Percentiles rank a stretch among this genome's conserved stretches.
Evolutionary conservation across 2,888 invertebrate species (phyloP).

Genomic region (Lepidochrysops patricia): DNA sequence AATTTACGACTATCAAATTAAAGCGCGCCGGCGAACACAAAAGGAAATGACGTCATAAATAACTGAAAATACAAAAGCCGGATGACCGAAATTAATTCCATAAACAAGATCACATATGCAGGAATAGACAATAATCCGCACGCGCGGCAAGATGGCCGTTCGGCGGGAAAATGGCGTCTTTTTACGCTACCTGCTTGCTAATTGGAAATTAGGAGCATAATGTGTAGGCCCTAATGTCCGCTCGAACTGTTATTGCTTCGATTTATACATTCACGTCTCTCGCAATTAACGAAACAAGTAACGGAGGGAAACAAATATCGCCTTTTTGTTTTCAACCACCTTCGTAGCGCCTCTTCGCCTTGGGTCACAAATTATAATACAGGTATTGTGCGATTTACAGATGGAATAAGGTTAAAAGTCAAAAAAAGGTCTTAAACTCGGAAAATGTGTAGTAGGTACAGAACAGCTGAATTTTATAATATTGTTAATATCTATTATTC

Average conservation of each 20-base stretch:
- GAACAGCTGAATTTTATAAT: too few relatives aligned
- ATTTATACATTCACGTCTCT: conserved; percentile 55
- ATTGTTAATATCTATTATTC: too few relatives aligned
- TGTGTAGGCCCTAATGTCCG: conserved; percentile 62
- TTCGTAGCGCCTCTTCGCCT: too few relatives aligned
- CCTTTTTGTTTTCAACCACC: too few relatives aligned
- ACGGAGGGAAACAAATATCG: conserved; percentile 11
- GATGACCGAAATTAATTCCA: conserved; percentile 68
- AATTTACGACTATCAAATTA: conserved; percentile 12
- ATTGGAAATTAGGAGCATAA: conserved; percentile 69
- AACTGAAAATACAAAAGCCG: conserved; percentile 40
- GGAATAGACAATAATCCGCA: conserved; percentile 68
- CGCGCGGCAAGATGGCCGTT: conserved; percentile 62
- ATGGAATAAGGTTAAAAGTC: too few relatives aligned
- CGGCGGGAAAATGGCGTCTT: conserved; percentile 68
- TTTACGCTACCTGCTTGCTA: conserved; percentile 73
- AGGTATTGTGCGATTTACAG: too few relatives aligned
- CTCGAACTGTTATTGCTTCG: conserved; percentile 55
- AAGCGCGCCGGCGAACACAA: conserved; percentile 15
- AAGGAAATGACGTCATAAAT: conserved; percentile 35
- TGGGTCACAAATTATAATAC: too few relatives aligned
- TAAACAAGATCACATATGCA: conserved; percentile 71
- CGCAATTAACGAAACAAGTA: conserved; percentile 37
- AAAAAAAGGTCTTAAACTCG: too few relatives aligned
- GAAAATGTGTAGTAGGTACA: too few relatives aligned